Evolutionary conservation across 1,140 invertebrate genomes (phyloP).

Genomic region (Caenorhabditis elegans): DNA sequence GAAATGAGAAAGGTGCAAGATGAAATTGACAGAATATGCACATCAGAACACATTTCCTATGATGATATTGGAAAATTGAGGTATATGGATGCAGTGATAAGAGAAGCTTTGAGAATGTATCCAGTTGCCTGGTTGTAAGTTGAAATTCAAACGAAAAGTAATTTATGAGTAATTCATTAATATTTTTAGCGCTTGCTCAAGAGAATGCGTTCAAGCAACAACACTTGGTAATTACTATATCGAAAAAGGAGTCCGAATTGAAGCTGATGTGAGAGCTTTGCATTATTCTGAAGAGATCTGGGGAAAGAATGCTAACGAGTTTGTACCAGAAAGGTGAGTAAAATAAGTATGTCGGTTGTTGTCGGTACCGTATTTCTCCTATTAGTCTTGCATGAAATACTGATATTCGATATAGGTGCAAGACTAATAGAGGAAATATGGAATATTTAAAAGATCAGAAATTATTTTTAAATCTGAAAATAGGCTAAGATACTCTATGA

Average conservation of each 20-base stretch:
- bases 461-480: too few species aligned
- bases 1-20: constrained; percentile 66
- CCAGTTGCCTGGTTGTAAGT: constrained; percentile 59
- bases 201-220: constrained; percentile 58
- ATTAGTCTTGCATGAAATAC: too few species aligned
- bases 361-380: too few species aligned
- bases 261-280: constrained; percentile 65
- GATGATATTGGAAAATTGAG: constrained; percentile 53
- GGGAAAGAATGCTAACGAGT: constrained; percentile 48
- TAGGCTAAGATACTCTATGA: too few species aligned
- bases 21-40: constrained; percentile 58
- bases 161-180: too few species aligned
- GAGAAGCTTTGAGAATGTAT: constrained; percentile 67
- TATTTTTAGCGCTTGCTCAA: constrained; percentile 49
- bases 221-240: constrained; percentile 61
- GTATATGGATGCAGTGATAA: constrained; percentile 67
- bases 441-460: too few species aligned
- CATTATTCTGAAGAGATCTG: constrained; percentile 64
- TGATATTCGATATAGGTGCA: too few species aligned
- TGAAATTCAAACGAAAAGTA: too few species aligned
- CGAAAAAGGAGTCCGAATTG: constrained; percentile 65
- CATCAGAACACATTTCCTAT: not conserved
- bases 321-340: constrained; percentile 36
- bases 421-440: too few species aligned
- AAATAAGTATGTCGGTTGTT: too few species aligned